phyloP scores from a whole-genome alignment of 1,140 invertebrate genomes.

The Cherax destructor region DNA sequence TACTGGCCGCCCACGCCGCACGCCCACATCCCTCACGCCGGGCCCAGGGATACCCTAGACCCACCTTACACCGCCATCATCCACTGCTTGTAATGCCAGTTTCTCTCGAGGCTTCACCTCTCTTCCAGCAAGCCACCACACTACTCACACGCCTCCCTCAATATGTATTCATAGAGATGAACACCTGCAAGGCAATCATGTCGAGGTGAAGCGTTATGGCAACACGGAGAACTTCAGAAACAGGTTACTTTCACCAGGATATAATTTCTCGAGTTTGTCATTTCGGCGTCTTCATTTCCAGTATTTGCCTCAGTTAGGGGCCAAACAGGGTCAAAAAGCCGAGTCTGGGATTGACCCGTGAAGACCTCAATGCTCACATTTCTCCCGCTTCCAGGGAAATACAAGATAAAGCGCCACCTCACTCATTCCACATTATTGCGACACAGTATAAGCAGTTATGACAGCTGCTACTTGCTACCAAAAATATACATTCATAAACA shows the following conservation, averaged over 20 bases:
- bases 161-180: neutral
- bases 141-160: neutral
- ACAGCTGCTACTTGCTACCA: too few species aligned
- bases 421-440: too few species aligned
- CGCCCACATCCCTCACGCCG: neutral
- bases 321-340: too few species aligned
- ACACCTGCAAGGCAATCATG: neutral
- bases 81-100: neutral
- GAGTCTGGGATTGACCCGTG: neutral
- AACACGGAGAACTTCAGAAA: neutral
- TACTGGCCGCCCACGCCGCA: neutral
- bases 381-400: neutral
- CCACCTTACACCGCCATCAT: neutral
- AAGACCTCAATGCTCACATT: neutral
- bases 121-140: neutral
- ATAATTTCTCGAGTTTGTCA: neutral
- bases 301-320: neutral
- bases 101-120: neutral
- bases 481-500: too few species aligned
- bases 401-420: too few species aligned
- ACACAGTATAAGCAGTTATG: too few species aligned
- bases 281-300: neutral
- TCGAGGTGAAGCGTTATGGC: neutral
- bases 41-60: neutral
- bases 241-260: neutral